phyloP scores from a whole-genome alignment of 2,888 invertebrate species.

The Ophraella communa region DNA sequence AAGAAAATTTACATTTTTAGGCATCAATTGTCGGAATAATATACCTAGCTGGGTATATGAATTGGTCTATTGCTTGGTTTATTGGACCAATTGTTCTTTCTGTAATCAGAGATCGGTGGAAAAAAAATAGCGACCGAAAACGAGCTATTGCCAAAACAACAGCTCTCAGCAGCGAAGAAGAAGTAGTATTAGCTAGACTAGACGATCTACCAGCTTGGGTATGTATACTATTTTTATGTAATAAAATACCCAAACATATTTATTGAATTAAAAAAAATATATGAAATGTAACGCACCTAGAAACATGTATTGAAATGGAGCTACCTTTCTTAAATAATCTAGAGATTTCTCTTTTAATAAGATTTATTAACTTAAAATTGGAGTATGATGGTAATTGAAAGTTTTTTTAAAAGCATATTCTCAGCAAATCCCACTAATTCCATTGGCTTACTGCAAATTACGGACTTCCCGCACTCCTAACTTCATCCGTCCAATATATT shows the following conservation, averaged over 20 bases:
- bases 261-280: too few species aligned
- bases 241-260: not conserved
- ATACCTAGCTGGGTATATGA: constrained; percentile 83
- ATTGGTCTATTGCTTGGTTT: constrained; percentile 90
- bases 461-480: too few species aligned
- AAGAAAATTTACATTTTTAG: constrained; percentile 56
- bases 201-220: constrained; percentile 96
- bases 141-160: constrained; percentile 79
- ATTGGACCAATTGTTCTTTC: constrained; percentile 80
- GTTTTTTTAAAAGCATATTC: too few species aligned
- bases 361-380: too few species aligned
- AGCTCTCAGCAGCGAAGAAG: constrained; percentile 82
- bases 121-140: constrained; percentile 74
- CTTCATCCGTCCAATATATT: too few species aligned
- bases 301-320: too few species aligned
- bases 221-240: constrained; percentile 49
- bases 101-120: constrained; percentile 80
- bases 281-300: too few species aligned
- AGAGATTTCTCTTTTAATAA: too few species aligned
- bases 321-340: too few species aligned
- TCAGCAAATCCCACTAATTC: too few species aligned
- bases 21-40: constrained; percentile 76
- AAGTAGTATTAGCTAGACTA: constrained; percentile 83
- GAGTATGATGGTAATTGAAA: too few species aligned
- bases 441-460: too few species aligned